phyloP scores from a whole-genome alignment of 2,797 vertebrate species.

The Varecia variegata region DNA sequence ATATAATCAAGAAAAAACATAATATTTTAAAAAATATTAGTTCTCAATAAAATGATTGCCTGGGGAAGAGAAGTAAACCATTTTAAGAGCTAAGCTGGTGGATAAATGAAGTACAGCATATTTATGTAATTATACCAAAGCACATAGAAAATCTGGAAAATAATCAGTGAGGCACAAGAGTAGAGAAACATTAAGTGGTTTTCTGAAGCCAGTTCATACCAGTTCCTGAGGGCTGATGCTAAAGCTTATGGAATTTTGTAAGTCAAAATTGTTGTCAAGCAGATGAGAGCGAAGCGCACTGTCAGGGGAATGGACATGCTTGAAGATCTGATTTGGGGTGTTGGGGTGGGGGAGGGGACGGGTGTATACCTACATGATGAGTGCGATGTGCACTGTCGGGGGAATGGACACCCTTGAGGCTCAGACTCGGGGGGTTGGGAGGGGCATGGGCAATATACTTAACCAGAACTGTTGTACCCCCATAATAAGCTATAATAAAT shows the following conservation, averaged over 20 bases:
- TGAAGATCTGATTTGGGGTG: too few species aligned
- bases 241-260: not conserved
- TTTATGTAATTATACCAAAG: not conserved
- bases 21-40: not conserved
- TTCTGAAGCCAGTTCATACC: not conserved
- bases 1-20: not conserved
- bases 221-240: not conserved
- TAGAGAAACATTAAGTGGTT: not conserved
- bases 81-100: not conserved
- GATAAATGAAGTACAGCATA: not conserved
- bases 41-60: not conserved
- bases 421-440: too few species aligned
- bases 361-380: too few species aligned
- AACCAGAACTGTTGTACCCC: too few species aligned
- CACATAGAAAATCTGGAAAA: not conserved
- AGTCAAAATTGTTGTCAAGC: not conserved
- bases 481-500: too few species aligned
- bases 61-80: not conserved
- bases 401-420: too few species aligned
- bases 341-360: too few species aligned
- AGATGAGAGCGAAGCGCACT: too few species aligned
- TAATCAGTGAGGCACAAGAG: not conserved
- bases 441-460: too few species aligned
- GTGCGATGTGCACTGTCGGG: too few species aligned
- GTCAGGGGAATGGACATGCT: too few species aligned